These are phyloP conservation scores for Xestia ashworthii DNA, from an alignment of 2,888 invertebrate species.

Conservation along the genomic window DNA sequence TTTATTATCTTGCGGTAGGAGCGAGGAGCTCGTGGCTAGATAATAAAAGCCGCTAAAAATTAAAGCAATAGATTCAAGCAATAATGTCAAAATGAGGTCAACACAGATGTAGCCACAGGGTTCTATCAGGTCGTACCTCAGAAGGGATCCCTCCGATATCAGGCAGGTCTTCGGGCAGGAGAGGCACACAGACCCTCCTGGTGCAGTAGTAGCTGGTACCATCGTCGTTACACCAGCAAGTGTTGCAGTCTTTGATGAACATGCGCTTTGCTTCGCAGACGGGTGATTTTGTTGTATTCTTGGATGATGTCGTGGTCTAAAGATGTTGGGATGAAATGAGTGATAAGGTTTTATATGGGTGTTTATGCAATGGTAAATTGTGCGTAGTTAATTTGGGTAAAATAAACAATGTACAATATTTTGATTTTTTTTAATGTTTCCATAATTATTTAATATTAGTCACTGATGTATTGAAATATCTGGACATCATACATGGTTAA, in stretches of 20 bases:
- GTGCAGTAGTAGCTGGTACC: constrained; percentile 89
- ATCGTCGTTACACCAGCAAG: constrained; percentile 88
- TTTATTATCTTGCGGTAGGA: no score
- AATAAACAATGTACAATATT: background rate
- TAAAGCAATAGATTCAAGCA: background rate
- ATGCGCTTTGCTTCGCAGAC: constrained; percentile 85
- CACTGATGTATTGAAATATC: background rate
- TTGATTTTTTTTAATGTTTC: background rate
- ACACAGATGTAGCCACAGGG: constrained; percentile 5
- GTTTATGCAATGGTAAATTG: background rate
- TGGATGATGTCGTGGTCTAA: constrained; percentile 69
- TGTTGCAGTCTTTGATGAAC: constrained; percentile 88
- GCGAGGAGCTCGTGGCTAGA: no score
- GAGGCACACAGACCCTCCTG: constrained; percentile 82
- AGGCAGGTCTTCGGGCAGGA: constrained; percentile 73
- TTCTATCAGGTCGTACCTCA: constrained; percentile 72
- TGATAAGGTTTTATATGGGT: background rate
- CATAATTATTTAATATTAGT: background rate
- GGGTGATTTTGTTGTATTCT: constrained; percentile 71
- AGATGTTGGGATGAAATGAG: constrained; percentile 38
- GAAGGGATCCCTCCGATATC: constrained; percentile 73
- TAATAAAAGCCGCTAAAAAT: background rate
- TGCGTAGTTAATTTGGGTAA: background rate
- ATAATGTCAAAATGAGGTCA: background rate
- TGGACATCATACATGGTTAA: background rate